Evolutionary conservation across 2,113 vertebrate genomes (phyloP).

Genomic region (Callopanchax toddi): DNA sequence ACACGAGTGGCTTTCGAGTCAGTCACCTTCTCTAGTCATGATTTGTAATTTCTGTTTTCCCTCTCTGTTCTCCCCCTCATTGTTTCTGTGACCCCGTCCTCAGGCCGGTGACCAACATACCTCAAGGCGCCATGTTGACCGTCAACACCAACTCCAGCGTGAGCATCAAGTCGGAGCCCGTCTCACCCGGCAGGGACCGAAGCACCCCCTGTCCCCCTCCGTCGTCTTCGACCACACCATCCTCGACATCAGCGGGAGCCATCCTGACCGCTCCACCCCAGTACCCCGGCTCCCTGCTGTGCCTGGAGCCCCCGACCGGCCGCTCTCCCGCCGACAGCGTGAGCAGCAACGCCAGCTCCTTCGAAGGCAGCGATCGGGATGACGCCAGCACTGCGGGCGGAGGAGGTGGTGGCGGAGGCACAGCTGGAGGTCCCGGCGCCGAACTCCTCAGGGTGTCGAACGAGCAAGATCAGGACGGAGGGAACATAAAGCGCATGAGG

Average conservation of each 20-base stretch:
- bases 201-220: conserved; percentile 85
- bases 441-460: conserved; percentile 84
- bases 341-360: conserved; percentile 93
- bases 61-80: no score
- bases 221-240: conserved; percentile 39
- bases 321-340: conserved; percentile 91
- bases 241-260: conserved; percentile 66
- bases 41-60: no score
- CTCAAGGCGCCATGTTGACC: conserved; percentile 90
- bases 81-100: conserved; percentile 26
- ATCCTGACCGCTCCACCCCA: conserved; percentile 70
- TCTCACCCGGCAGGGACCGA: conserved; percentile 91
- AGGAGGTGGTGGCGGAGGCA: conserved; percentile 70
- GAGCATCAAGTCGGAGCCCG: conserved; percentile 96
- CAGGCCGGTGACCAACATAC: conserved; percentile 89
- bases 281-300: conserved; percentile 83
- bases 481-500: conserved; percentile 91
- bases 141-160: conserved; percentile 92
- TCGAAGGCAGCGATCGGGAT: conserved; percentile 91
- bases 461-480: conserved; percentile 88
- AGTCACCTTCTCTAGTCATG: conserved; percentile 16
- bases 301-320: conserved; percentile 86
- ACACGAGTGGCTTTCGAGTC: conserved; percentile 12
- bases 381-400: conserved; percentile 68
- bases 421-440: conserved; percentile 70